Percentiles rank a stretch among this genome's conserved stretches.
These are phyloP conservation scores for Dione juno DNA, from an alignment of 2,888 invertebrate genomes.

Conservation along the genomic window DNA sequence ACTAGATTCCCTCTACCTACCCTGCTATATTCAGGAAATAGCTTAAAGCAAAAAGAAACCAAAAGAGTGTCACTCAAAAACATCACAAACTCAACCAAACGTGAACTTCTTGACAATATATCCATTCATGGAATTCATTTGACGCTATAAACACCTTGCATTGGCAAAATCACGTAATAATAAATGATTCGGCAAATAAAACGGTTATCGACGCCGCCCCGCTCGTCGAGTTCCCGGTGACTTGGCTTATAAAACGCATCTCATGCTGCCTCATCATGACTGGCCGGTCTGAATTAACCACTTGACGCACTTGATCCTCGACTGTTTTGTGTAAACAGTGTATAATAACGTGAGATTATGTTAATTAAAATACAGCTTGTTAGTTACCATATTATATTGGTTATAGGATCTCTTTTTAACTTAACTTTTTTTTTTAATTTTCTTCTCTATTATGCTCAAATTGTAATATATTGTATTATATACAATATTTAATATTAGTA, in stretches of 20 bases:
- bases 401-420: not conserved
- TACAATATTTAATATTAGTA: too few relatives aligned
- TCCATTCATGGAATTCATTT: constrained; percentile 28
- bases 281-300: constrained; percentile 62
- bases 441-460: too few relatives aligned
- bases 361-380: not conserved
- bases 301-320: constrained; percentile 54
- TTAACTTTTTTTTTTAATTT: not conserved
- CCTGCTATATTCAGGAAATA: too few relatives aligned
- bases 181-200: constrained; percentile 40
- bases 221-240: constrained; percentile 59
- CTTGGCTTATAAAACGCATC: constrained; percentile 60
- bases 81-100: not conserved
- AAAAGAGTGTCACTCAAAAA: not conserved
- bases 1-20: too few relatives aligned
- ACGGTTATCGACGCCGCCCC: constrained; percentile 56
- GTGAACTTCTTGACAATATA: constrained; percentile 11
- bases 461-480: too few relatives aligned
- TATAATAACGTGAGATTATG: constrained; percentile 45
- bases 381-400: not conserved
- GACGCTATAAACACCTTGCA: constrained; percentile 29
- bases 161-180: constrained; percentile 21
- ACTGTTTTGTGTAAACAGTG: constrained; percentile 56
- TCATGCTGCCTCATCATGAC: constrained; percentile 47
- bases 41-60: too few relatives aligned